Evolutionary conservation across 2,113 vertebrate genomes (phyloP), one percentile per base, ranked within the genome.

Genomic region (Corythoichthys haematopterus): DNA sequence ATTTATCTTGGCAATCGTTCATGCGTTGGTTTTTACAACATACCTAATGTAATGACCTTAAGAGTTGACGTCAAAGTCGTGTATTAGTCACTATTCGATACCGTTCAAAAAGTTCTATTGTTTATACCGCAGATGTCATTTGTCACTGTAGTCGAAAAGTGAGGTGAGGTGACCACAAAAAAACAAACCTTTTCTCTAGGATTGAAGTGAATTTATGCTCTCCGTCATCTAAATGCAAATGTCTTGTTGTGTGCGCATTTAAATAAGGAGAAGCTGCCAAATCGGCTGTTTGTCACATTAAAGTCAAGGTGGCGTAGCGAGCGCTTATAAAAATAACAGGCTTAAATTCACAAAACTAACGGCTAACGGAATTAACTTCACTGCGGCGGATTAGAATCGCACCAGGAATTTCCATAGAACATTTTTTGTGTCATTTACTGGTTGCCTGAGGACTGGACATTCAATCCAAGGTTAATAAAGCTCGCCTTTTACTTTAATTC

Each of bases 171-270:
- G 52, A 28, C 9, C 3, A 13, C 2, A 55, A 55, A 20, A 53
- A 53, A 20, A 55, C 10, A 28, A 33, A 55, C 9, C 7, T 35
- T 47, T 50, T 74, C 43, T 53, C 50, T 14, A 51, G 37, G 16
- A 69, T 46, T 51, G 12, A 66, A 66, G 74, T 78, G 73, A 75
- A 79, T 70, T 62, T 65, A 50, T 0, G 6, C 66, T 68, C 51
- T 80, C 70, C 80, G 70, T 85, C 82, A 84, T 87, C 81, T 89
- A 80, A 89, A 87, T 87, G 82, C 83, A 84, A 85, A 88, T 84
- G 65, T 71, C 60, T 68, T 70, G 82, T 82, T 83, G 13, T 84
- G 78, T 70, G 62, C 55, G 72, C 36, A 72, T 76, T 65, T 72
- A 77, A 66, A 78, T 76, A 83, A 81, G 66, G 79, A 84, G 68